Evolutionary conservation across 2,113 vertebrate species (phyloP).

Genomic region (Podarcis cretensis): DNA sequence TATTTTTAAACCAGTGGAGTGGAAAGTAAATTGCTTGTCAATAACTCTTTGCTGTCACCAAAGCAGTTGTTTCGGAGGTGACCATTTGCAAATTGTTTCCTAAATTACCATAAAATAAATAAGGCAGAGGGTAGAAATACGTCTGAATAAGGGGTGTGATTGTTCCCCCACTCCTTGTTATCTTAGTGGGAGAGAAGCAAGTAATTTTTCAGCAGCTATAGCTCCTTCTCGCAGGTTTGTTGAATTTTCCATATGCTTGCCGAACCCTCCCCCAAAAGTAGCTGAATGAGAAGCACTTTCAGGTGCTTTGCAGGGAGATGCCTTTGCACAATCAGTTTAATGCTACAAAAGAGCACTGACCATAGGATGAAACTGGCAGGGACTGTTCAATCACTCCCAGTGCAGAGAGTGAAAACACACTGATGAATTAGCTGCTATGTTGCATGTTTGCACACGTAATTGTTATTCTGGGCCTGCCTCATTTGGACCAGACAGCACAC

Average conservation of each 20-base stretch:
- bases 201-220: background rate
- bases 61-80: conserved; percentile 42
- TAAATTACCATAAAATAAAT: conserved; percentile 50
- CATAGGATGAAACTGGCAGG: too few species aligned
- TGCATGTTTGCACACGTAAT: too few species aligned
- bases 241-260: conserved; percentile 32
- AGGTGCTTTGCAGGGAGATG: too few species aligned
- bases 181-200: conserved; percentile 48
- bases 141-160: conserved; percentile 40
- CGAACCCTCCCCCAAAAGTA: background rate
- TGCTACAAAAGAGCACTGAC: too few species aligned
- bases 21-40: conserved; percentile 50
- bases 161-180: conserved; percentile 16
- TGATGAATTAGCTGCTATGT: too few species aligned
- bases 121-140: conserved; percentile 42
- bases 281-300: too few species aligned
- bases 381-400: too few species aligned
- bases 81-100: conserved; percentile 47
- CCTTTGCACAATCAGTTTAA: too few species aligned
- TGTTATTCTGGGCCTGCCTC: too few species aligned
- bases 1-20: conserved; percentile 45
- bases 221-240: conserved; percentile 15
- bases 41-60: conserved; percentile 44
- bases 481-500: too few species aligned
- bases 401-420: too few species aligned